Base-by-base conservation (phyloP, 2,888 invertebrate genomes). In the Parasteatoda lunata region DNA sequence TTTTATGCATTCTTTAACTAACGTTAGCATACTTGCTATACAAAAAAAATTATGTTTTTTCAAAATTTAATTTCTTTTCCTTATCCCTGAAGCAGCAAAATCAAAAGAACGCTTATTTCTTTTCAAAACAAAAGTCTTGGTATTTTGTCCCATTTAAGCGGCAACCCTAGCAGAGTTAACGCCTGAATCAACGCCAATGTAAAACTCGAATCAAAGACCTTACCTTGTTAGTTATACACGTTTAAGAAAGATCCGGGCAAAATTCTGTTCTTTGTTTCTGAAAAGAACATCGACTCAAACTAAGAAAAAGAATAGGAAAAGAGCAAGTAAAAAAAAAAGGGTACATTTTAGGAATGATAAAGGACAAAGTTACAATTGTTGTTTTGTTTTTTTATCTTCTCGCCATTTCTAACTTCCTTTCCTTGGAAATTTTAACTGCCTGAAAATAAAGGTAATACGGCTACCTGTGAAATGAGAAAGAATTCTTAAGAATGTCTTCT, bases 171-270 rank as follows among this genome's bases (percentile, higher is more conserved):
- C 71, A 52, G 73, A 80, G 71, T 80, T 80, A 73, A 80, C 80
- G 80, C 80, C 49, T 73, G 80, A 80, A 80, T 80, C 80, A 80
- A 80, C 80, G 72, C 80, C 80, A 72, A 80, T 80, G 80, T 73
- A 73, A 80, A 80, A 72, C 30, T 47, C 71, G 51, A 80, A 64
- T 80, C 80, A 66, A 52, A 73, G 51, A 72, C 49, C 45, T 78
- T 59, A 52, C 71, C 80, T 80, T 73, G 80, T 80, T 80, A 80
- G 80, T 66, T 66, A 73, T 65, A 80, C 73, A 72, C 73, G 80
- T 80, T 72, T 73, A 80, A 80, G 73, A 73, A 72, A 66, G 66
- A 45, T 47, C 47, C 45, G 59, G 51, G 52, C 52, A 49, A 30
- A 13, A n/a, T 59, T 59, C 59, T 59, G 9, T 59, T 11, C 65